Conservation (phyloP, 2,113 vertebrate genomes). For the Bungarus multicinctus region DNA sequence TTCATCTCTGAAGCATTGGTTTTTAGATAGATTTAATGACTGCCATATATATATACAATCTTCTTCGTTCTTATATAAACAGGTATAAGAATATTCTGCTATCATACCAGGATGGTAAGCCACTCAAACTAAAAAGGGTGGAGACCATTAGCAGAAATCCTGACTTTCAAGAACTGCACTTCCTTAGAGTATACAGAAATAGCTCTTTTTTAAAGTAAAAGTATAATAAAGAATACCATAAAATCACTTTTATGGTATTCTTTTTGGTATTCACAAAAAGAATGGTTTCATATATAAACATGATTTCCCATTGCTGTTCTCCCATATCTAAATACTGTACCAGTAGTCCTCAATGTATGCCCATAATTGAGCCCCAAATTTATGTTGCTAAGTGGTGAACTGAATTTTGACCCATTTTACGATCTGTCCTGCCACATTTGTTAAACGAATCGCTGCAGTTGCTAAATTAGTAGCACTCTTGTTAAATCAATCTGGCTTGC, state of each 20-base stretch:
- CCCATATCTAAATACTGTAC: background rate
- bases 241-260: background rate
- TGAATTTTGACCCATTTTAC: background rate
- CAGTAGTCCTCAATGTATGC: background rate
- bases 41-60: background rate
- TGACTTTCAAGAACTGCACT: background rate
- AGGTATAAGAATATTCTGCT: background rate
- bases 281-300: background rate
- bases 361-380: background rate
- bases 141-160: background rate
- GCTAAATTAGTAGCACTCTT: too few species aligned
- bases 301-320: background rate
- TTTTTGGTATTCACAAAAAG: too few species aligned
- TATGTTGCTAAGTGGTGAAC: background rate
- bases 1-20: background rate
- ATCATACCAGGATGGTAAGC: background rate
- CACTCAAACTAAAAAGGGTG: background rate
- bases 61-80: background rate
- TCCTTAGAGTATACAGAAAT: background rate
- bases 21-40: background rate
- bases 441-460: too few species aligned
- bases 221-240: background rate
- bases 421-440: too few species aligned
- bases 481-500: too few species aligned
- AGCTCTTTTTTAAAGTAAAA: background rate